These are phyloP conservation scores for Spermophilus dauricus DNA, from an alignment of 2,113 vertebrate species.

Conservation along the genomic window DNA sequence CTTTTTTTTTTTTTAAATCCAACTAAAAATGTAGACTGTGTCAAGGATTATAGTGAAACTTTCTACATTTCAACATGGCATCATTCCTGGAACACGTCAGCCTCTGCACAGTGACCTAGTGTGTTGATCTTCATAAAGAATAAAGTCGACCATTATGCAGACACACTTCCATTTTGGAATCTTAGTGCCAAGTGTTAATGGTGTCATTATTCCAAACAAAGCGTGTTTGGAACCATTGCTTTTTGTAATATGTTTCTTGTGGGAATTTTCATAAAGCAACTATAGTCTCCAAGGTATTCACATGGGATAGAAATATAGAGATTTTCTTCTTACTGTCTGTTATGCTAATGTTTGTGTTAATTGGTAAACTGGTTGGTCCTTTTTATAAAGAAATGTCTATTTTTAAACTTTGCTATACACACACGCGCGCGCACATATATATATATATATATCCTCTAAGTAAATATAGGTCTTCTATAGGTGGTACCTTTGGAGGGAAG, in stretches of 20 bases:
- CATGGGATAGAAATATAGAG: not conserved
- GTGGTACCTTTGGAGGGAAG: not conserved
- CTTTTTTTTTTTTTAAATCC: not conserved
- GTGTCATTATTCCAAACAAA: conserved; percentile 68
- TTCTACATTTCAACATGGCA: conserved; percentile 12
- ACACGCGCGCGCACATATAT: too few species aligned
- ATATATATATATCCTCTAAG: not conserved
- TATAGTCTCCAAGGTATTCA: not conserved
- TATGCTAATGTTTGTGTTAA: conserved; percentile 33
- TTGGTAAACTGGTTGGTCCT: not conserved
- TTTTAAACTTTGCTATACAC: conserved; percentile 22
- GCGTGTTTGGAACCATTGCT: conserved; percentile 65
- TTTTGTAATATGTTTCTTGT: conserved; percentile 53
- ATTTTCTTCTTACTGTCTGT: not conserved
- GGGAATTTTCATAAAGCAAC: conserved; percentile 57
- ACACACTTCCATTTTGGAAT: conserved; percentile 63
- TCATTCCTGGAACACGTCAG: conserved; percentile 42
- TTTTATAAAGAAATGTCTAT: conserved; percentile 36
- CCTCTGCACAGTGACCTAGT: conserved; percentile 58
- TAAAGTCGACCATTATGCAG: conserved; percentile 56
- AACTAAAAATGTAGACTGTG: not conserved
- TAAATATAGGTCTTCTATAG: not conserved
- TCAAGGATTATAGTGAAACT: not conserved
- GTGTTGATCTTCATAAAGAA: conserved; percentile 73
- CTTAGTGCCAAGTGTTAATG: conserved; percentile 69